Evolutionary conservation across 2,797 vertebrate genomes (phyloP), one percentile per base, ranked within the genome.

Genomic region (Heterohyrax brucei): DNA sequence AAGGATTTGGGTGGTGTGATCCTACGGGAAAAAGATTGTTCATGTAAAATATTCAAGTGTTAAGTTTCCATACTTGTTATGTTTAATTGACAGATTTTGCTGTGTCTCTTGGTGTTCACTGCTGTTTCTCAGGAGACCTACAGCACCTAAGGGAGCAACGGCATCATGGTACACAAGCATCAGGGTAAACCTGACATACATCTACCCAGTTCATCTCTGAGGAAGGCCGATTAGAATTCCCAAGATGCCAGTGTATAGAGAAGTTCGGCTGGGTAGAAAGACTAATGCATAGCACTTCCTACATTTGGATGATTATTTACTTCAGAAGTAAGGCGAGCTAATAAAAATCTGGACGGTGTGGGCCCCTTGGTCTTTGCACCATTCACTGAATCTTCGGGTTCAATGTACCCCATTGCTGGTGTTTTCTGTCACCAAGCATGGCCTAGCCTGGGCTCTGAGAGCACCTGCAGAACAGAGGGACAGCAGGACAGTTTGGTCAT

Each of bases 11-110:
- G 62, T 72, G 73, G 14, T 59, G 16, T 5, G n/a, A 59, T n/a
- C 19, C 13, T 62, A 56, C n/a, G 33, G 48, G 70, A 94, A 87
- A 94, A 94, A 33, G 48, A 75, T 26, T 80, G 83, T 88, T 89
- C 3, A 30, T 80, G 53, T 84, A 92, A 92, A 96, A 50, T 46
- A 53, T 78, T 59, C 84, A 86, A 79, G n/a, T 75, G 21, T 79
- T 83, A 79, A 79, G 56, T 76, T 95, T 87, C 30, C 44, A 79
- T 61, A 73, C 39, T 24, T 90, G n/a, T 48, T 46, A 73, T 50
- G 59, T 61, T 79, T 80, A 76, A 85, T 53, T 50, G 73, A 73
- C 30, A 46, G 6, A 64, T 87, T 76, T 76, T 76, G 59, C 64
- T 24, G 7, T 78, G 24, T 26, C 22, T 68, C 50, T 87, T n/a